Evolutionary conservation across 2,888 invertebrate species (phyloP), one percentile per base, ranked within the genome.

Genomic region (Lepidochrysops patricia): DNA sequence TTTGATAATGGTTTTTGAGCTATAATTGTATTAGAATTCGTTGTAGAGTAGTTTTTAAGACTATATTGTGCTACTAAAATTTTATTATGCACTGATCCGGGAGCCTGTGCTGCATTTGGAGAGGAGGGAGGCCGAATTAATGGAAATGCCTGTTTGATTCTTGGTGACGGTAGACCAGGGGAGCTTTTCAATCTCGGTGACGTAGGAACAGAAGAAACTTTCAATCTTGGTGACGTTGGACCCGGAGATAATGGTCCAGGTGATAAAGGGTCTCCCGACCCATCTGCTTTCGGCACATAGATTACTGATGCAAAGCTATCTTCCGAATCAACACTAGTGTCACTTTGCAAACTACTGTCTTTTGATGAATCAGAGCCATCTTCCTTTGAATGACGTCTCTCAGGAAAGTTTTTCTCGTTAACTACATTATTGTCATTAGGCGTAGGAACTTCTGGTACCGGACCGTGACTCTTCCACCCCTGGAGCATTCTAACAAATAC

Each of bases 261-360:
- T n/a, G 92, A 92, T 70, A 92, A 80, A 1, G 90, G 86, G 70
- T 90, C 90, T 69, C 82, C 78, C 13, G 88, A 82, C 48, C 91
- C 91, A 70, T 95, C 95, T 57, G 95, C 93, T 83, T 95, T 96
- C 60, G 97, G 96, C 71, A 97, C 94, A 76, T 94, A 97, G 73
- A 97, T 97, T 52, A 97, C 97, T 65, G 97, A 97, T 61, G 97
- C 96, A 74, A 97, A 96, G 79, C 96, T 97, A 74, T 97, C 97
- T 79, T 97, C 97, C 0, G 96, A 96, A 79, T 97, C 97, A 34
- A 97, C 95, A 82, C 97, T 97, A 1, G 97, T 97, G 75, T 97
- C 97, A 78, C 97, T 97, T 82, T 97, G 97, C 62, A 97, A 90
- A 76, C 97, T 97, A 76, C 96, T 95, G 70, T 96, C 96, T 82